A percentile compares a stretch with the other conserved stretches of the same genome.
Conservation (phyloP, 2,888 invertebrate genomes). For the Diarsia dahlii region DNA sequence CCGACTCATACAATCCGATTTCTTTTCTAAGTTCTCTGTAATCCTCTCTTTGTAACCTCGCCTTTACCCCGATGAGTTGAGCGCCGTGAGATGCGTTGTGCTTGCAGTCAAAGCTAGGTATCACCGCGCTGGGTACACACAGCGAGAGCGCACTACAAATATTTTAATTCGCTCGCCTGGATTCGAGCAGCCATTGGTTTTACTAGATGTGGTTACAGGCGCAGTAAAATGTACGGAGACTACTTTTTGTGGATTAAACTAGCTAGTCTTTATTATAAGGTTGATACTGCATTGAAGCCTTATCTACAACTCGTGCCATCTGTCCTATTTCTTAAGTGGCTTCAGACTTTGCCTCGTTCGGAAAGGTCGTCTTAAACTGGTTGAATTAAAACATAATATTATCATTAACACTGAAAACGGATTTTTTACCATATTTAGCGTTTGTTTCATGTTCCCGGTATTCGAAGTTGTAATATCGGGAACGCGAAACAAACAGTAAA, state of each 20-base stretch:
- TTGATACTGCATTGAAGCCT: neutral
- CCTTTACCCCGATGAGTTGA: constrained; percentile 57
- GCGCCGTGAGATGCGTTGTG: constrained; percentile 60
- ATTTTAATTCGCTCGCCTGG: constrained; percentile 68
- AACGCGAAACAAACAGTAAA: too few species aligned
- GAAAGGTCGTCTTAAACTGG: neutral
- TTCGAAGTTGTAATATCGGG: too few species aligned
- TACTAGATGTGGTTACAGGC: constrained; percentile 42
- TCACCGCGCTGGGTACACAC: constrained; percentile 59
- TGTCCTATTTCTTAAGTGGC: too few species aligned
- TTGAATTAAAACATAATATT: neutral
- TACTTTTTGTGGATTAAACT: neutral
- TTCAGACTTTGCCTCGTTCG: neutral
- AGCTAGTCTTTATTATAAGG: neutral
- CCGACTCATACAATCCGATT: neutral
- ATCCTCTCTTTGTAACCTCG: constrained; percentile 34
- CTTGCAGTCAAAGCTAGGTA: constrained; percentile 66
- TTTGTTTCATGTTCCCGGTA: too few species aligned
- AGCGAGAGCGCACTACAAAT: constrained; percentile 67
- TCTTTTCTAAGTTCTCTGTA: neutral
- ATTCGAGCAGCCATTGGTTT: constrained; percentile 18
- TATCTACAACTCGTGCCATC: too few species aligned
- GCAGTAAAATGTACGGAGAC: neutral
- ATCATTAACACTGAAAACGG: too few species aligned
- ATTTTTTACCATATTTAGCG: too few species aligned